Conservation (phyloP, 2,797 vertebrate species). For the Chaetophractus vellerosus region DNA sequence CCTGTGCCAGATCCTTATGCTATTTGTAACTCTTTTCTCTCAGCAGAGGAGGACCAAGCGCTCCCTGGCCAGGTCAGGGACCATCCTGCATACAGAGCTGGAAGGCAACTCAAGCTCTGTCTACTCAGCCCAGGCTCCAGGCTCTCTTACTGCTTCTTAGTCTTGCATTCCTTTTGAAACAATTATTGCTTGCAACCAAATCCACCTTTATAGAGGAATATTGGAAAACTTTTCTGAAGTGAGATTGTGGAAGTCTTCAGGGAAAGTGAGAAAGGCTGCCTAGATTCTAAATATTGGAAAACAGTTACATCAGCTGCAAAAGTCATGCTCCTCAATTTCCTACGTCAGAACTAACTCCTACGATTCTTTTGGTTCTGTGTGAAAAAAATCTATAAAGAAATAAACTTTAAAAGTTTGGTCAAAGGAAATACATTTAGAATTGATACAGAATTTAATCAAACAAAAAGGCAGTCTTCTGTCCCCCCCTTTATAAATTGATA, state of each 20-base stretch:
- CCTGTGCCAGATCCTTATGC: neutral
- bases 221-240: constrained; percentile 53
- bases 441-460: constrained; percentile 53
- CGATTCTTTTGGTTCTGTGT: constrained; percentile 36
- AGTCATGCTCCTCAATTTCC: neutral
- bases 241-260: neutral
- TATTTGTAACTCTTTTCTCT: constrained; percentile 16
- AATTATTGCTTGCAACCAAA: constrained; percentile 63
- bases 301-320: neutral
- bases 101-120: neutral
- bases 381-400: constrained; percentile 46
- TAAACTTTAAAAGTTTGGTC: constrained; percentile 49
- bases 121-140: neutral
- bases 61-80: neutral
- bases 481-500: constrained; percentile 30
- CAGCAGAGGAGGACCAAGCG: neutral
- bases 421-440: constrained; percentile 51
- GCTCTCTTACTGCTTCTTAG: neutral
- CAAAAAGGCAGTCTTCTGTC: neutral
- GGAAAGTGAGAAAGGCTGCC: constrained; percentile 12
- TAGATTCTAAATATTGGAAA: neutral
- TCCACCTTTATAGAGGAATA: neutral
- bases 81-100: neutral
- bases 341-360: neutral
- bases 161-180: constrained; percentile 9